Evolutionary conservation across 2,888 invertebrate genomes (phyloP).

Genomic region (Scaptomyza flava): DNA sequence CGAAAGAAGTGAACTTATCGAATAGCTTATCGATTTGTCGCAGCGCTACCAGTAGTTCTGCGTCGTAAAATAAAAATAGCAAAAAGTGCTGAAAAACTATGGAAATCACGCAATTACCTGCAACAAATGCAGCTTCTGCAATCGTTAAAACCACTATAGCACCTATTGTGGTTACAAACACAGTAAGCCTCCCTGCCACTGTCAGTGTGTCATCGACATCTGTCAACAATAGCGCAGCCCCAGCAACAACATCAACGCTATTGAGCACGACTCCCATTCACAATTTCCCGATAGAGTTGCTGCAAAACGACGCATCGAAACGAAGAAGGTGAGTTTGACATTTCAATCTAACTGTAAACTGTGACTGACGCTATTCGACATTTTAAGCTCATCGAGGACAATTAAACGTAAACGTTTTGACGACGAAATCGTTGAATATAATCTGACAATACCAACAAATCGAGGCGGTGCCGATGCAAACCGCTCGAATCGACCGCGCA

Average conservation of each 20-base stretch:
- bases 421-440: slow-evolving; percentile 97
- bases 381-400: slow-evolving; percentile 93
- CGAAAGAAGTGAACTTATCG: slow-evolving; percentile 16
- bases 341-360: slow-evolving; percentile 11
- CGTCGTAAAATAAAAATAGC: slow-evolving; percentile 45
- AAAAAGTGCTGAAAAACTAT: slow-evolving; percentile 27
- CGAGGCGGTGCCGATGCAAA: slow-evolving; percentile 74
- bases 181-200: slow-evolving; percentile 52
- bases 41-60: slow-evolving; percentile 40
- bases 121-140: slow-evolving; percentile 13
- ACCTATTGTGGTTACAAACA: slow-evolving; percentile 24
- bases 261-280: slow-evolving; percentile 53
- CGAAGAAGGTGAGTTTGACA: slow-evolving; percentile 79
- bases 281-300: slow-evolving; percentile 77
- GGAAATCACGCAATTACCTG: slow-evolving; percentile 42
- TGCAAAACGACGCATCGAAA: slow-evolving; percentile 82
- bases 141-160: slow-evolving; percentile 17
- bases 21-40: slow-evolving; percentile 46
- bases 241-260: slow-evolving; percentile 31
- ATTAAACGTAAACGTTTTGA: slow-evolving; percentile 98
- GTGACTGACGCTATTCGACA: not conserved
- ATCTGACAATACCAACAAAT: slow-evolving; percentile 87
- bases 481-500: slow-evolving; percentile 84
- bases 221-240: slow-evolving; percentile 55
- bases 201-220: slow-evolving; percentile 60